Evolutionary conservation across 2,113 vertebrate genomes (phyloP), one percentile per base, ranked within the genome.

Genomic region (Tetrax tetrax): DNA sequence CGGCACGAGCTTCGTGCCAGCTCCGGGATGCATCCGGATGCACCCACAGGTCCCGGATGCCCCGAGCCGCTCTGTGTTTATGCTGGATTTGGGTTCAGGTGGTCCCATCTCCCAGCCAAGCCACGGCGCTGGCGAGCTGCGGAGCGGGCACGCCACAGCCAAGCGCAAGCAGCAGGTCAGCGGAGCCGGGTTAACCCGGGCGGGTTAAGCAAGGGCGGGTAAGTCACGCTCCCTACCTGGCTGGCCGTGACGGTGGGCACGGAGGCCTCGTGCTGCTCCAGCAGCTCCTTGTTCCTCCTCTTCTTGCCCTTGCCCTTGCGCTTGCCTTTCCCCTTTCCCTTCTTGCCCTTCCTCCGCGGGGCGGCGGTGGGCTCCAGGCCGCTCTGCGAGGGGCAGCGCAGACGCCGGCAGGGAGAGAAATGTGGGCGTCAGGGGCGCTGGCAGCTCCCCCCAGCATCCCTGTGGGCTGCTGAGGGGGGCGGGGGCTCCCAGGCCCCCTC

Each of bases 241-340:
- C 47, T 93, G 43, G 86, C 77, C 19, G 6, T 28, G 23, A 63
- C 12, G 7, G 57, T 71, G 48, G 75, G 79, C 14, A 19, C 56
- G 15, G 91, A 23, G 8, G 59, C 83, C 31, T 92, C 87, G 0
- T 16, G 41, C 19, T 45, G 47, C 69, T 16, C 82, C 18, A 81
- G 70, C 8, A 96, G 95, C 48, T 98, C 95, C 70, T 98, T 98
- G 94, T 98, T 98, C 96, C 98, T 99, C 97, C 98, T 99, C 91
- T 98, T 98, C 77, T 98, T 98, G 79, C 98, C 98, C 91, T 98
- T 99, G 87, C 98, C 98, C 94, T 98, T 98, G 86, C 97, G 79
- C 29, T 78, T 98, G 86, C 97, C 98, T 80, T 98, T 98, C 68
- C 96, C 97, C 60, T 95, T 98, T 23, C 97, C 97, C 96, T 98